These are phyloP conservation scores for Tiaroga cobitis DNA, from an alignment of 2,797 vertebrate species.

Conservation along the genomic window DNA sequence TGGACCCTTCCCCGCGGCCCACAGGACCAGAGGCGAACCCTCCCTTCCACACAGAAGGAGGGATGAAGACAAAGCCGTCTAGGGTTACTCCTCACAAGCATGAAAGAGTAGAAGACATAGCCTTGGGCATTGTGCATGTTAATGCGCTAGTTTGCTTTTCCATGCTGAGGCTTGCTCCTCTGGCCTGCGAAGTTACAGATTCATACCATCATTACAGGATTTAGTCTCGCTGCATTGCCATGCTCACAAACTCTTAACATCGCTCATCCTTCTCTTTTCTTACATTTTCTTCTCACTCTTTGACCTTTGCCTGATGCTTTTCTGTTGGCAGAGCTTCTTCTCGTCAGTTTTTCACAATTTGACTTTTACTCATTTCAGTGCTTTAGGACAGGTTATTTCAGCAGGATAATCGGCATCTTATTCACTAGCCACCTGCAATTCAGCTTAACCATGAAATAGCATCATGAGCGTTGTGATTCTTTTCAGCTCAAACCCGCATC, in stretches of 20 bases:
- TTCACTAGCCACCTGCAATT: constrained; percentile 9
- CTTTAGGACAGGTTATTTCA: constrained; percentile 49
- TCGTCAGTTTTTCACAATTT: constrained; percentile 53
- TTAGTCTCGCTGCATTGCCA: constrained; percentile 1
- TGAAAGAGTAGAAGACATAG: constrained; percentile 45
- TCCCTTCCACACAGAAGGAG: constrained; percentile 24
- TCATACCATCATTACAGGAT: constrained; percentile 16
- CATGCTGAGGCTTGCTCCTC: constrained; percentile 14
- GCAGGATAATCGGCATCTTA: background rate
- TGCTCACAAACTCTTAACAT: background rate
- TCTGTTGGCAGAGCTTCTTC: constrained; percentile 55
- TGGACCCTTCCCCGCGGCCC: constrained; percentile 42
- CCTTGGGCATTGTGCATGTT: constrained; percentile 46
- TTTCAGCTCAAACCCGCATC: background rate
- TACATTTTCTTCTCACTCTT: constrained; percentile 9
- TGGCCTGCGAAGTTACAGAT: constrained; percentile 30
- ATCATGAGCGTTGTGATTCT: background rate
- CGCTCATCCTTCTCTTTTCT: constrained; percentile 20
- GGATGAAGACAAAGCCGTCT: constrained; percentile 53
- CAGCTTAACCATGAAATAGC: background rate
- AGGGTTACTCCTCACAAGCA: constrained; percentile 48
- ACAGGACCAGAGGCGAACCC: constrained; percentile 39
- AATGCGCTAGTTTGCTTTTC: constrained; percentile 33
- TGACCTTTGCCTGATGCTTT: constrained; percentile 49
- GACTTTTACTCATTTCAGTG: constrained; percentile 64